phyloP scores from a whole-genome alignment of 2,888 invertebrate species.

The Piscicola geometra region DNA sequence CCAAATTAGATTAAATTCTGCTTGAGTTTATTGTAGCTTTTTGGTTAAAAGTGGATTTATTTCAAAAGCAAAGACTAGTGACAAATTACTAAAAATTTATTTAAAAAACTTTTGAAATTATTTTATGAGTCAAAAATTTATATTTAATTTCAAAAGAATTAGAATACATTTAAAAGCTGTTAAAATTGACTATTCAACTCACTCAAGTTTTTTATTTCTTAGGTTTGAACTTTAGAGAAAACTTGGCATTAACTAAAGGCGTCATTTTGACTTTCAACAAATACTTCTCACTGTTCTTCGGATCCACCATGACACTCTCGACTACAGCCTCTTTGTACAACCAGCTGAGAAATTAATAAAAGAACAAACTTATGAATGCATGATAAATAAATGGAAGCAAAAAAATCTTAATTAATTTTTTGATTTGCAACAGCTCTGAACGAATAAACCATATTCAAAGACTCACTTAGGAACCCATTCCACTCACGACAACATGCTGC shows the following conservation, averaged over 20 bases:
- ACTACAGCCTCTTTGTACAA: slow-evolving; percentile 66
- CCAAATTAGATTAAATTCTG: too few species aligned
- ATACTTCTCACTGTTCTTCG: slow-evolving; percentile 60
- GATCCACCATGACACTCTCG: slow-evolving; percentile 58
- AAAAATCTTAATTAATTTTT: neutral
- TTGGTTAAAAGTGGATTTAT: too few species aligned
- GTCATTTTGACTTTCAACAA: slow-evolving; percentile 63
- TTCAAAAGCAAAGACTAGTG: too few species aligned
- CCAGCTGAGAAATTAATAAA: slow-evolving; percentile 57
- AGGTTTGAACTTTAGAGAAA: slow-evolving; percentile 54
- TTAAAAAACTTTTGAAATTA: too few species aligned
- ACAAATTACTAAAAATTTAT: too few species aligned
- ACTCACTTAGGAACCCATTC: neutral
- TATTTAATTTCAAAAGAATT: too few species aligned
- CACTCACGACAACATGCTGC: slow-evolving; percentile 47
- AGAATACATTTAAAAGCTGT: too few species aligned
- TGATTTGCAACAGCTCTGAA: neutral
- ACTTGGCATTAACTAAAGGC: slow-evolving; percentile 60
- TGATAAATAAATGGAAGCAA: neutral
- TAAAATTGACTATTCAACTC: too few species aligned
- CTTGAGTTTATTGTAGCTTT: too few species aligned
- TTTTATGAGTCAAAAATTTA: too few species aligned
- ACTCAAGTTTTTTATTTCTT: too few species aligned
- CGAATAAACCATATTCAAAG: neutral
- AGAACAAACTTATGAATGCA: neutral